Conservation (phyloP, 2,797 vertebrate genomes). For the Anniella stebbinsi region DNA sequence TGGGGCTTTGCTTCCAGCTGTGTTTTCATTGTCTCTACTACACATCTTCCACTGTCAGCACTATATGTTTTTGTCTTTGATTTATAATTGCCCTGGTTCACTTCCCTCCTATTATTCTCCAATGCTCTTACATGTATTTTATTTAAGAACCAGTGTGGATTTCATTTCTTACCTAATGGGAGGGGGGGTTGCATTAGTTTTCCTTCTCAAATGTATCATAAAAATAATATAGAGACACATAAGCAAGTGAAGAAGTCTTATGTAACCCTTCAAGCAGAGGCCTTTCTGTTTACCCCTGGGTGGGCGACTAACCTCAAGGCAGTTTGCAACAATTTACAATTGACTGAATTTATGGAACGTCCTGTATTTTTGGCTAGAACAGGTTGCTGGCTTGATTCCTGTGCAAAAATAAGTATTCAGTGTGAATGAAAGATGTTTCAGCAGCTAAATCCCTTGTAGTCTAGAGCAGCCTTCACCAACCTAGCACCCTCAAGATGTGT, state of each 20-base stretch:
- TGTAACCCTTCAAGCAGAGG: not conserved
- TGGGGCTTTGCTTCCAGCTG: constrained; percentile 26
- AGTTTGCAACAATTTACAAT: constrained; percentile 4
- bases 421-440: not conserved
- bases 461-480: not conserved
- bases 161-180: not conserved
- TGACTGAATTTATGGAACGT: not conserved
- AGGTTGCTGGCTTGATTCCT: not conserved
- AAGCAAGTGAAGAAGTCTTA: not conserved
- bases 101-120: not conserved
- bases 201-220: not conserved
- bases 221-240: constrained; percentile 16
- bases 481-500: too few relatives aligned
- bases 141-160: not conserved
- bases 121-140: not conserved
- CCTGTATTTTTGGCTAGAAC: constrained; percentile 13
- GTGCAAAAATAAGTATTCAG: constrained; percentile 1
- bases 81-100: constrained; percentile 8
- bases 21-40: constrained; percentile 20
- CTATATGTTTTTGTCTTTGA: constrained; percentile 2
- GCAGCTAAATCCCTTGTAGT: not conserved
- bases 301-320: not conserved
- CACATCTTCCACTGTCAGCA: constrained; percentile 34
- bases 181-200: not conserved
- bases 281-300: not conserved